A percentile compares a stretch with the other conserved stretches of the same genome.
phyloP scores from a whole-genome alignment of 1,140 invertebrate species.

The Drosophila leontia region DNA sequence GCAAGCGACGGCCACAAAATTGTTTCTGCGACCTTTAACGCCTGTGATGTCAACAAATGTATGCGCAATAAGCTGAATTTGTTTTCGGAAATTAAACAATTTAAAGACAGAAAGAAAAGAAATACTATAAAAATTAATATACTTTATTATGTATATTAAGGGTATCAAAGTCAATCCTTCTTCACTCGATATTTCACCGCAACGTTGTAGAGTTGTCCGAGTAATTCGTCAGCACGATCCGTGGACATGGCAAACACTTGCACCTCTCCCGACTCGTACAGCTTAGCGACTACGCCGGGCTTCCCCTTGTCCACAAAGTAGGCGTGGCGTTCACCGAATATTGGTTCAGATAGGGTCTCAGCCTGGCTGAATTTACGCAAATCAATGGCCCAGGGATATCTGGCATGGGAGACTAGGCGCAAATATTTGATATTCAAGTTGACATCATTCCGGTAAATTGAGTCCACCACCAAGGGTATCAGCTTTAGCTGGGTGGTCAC shows the following conservation, averaged over 20 bases:
- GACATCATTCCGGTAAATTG: too few species aligned
- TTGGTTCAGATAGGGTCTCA: background rate
- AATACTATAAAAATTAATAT: background rate
- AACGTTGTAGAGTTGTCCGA: background rate
- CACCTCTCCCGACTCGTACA: background rate
- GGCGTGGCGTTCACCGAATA: background rate
- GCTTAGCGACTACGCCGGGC: background rate
- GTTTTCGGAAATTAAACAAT: too few species aligned
- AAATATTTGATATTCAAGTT: background rate
- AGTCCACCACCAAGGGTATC: background rate
- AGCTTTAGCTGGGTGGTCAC: background rate
- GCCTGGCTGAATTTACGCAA: background rate
- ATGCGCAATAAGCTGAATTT: background rate
- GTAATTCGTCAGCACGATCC: background rate
- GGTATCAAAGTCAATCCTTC: too few species aligned
- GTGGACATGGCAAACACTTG: background rate
- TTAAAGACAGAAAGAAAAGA: background rate
- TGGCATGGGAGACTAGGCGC: background rate
- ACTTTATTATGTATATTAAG: background rate
- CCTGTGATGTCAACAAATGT: constrained; percentile 48
- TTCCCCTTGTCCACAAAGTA: background rate
- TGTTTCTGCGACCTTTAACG: constrained; percentile 66
- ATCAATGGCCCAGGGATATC: background rate
- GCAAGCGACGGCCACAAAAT: constrained; percentile 37
- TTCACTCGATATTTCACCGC: background rate